Conservation (phyloP, 2,113 vertebrate genomes). For the Carollia perspicillata region DNA sequence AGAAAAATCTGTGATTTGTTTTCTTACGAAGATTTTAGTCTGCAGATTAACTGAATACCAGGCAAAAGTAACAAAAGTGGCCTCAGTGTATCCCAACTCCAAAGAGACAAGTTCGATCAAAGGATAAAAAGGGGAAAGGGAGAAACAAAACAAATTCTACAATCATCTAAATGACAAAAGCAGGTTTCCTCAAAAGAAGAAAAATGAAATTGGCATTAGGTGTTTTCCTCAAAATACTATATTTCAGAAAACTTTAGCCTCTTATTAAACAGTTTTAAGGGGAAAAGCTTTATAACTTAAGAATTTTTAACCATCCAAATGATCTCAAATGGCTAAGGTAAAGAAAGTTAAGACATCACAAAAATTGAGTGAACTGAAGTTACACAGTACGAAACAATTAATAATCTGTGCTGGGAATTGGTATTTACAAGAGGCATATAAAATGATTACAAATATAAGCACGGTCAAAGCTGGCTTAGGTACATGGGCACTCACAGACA, state of each 20-base stretch:
- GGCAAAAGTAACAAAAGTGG: neutral
- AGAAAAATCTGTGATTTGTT: slow-evolving; percentile 31
- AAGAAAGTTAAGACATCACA: neutral
- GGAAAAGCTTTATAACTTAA: neutral
- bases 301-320: neutral
- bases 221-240: neutral
- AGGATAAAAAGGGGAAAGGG: neutral
- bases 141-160: neutral
- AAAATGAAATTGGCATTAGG: neutral
- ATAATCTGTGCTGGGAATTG: neutral
- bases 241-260: neutral
- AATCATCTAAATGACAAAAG: neutral
- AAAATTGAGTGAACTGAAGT: neutral
- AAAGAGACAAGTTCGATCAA: neutral
- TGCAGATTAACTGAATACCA: neutral
- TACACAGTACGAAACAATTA: neutral
- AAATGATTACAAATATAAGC: neutral
- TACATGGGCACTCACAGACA: neutral
- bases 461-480: neutral
- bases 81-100: neutral
- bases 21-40: neutral
- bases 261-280: neutral
- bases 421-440: neutral
- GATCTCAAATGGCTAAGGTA: neutral
- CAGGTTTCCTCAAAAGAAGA: neutral